These are phyloP conservation scores for Simalia tracyae DNA, from an alignment of 2,797 vertebrate genomes.

Conservation along the genomic window DNA sequence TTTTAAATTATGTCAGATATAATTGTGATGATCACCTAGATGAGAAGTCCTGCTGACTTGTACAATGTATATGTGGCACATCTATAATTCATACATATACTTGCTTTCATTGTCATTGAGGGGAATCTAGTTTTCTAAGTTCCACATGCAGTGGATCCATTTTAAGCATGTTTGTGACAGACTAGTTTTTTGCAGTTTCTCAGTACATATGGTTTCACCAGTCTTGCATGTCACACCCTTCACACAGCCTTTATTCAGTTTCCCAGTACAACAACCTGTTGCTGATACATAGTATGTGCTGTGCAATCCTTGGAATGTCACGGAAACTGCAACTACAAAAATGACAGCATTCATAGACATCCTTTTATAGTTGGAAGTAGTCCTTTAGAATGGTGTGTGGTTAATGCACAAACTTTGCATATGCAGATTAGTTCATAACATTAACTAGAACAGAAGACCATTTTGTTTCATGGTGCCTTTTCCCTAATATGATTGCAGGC, in stretches of 20 bases:
- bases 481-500: not conserved
- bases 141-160: not conserved
- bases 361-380: not conserved
- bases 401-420: not conserved
- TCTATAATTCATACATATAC: not conserved
- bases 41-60: not conserved
- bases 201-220: not conserved
- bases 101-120: not conserved
- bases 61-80: not conserved
- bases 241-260: not conserved
- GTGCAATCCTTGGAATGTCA: not conserved
- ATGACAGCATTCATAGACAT: not conserved
- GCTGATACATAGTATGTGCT: no score
- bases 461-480: not conserved
- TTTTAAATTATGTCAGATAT: constrained; percentile 1
- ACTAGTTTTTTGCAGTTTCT: not conserved
- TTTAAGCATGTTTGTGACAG: not conserved
- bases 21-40: constrained; percentile 3
- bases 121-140: not conserved
- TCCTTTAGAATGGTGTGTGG: not conserved
- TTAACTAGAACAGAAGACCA: not conserved
- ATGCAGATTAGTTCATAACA: not conserved
- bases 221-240: not conserved
- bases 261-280: not conserved
- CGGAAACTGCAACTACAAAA: not conserved